A percentile compares a stretch with the other conserved stretches of the same genome.
Evolutionary conservation across 2,113 vertebrate species (phyloP).

Genomic region (Paramormyrops kingsleyae): DNA sequence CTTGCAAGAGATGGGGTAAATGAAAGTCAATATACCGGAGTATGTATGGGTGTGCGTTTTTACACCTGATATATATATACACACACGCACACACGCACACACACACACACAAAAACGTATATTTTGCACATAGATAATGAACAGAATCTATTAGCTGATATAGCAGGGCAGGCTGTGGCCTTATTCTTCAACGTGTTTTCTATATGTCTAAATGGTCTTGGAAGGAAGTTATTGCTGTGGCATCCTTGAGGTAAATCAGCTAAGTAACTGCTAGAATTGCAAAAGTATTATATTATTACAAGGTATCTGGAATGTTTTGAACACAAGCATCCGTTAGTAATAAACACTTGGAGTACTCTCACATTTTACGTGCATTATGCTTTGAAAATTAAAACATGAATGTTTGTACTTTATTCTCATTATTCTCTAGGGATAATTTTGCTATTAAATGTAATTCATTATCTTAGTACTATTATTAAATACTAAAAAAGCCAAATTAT

Average conservation of each 20-base stretch:
- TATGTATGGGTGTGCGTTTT: neutral
- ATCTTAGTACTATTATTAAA: neutral
- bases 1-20: neutral
- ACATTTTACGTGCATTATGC: neutral
- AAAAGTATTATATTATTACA: neutral
- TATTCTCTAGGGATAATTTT: neutral
- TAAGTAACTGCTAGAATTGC: neutral
- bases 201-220: neutral
- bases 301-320: neutral
- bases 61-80: neutral
- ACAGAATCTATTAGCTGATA: neutral
- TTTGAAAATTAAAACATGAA: neutral
- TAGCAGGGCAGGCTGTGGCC: neutral
- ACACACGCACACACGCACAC: no score
- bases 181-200: neutral
- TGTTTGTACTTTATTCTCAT: neutral
- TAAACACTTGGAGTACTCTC: neutral
- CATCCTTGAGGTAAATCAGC: neutral
- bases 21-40: neutral
- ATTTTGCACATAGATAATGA: neutral
- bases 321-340: neutral
- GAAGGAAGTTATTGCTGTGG: neutral
- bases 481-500: neutral
- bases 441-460: neutral
- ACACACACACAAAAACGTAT: no score